phyloP scores from a whole-genome alignment of 2,797 vertebrate species.

The Lutjanus campechanus region DNA sequence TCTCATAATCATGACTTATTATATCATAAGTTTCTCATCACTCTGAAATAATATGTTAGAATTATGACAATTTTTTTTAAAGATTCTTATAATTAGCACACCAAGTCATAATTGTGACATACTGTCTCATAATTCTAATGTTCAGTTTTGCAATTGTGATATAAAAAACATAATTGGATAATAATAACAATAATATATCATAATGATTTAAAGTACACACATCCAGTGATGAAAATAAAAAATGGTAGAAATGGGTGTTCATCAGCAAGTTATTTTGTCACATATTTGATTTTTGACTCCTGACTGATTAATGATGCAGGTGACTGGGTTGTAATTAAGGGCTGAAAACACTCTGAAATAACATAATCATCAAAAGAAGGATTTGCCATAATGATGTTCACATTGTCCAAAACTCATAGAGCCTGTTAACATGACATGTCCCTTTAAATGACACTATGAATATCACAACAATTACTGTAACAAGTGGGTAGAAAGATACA shows the following conservation, averaged over 20 bases:
- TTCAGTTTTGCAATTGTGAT: neutral
- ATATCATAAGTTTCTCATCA: neutral
- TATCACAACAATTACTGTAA: neutral
- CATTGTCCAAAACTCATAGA: neutral
- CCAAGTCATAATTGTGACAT: neutral
- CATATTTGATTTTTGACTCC: neutral
- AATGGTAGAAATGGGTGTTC: neutral
- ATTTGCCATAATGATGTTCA: neutral
- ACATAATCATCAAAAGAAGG: neutral
- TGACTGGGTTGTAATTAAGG: constrained; percentile 8
- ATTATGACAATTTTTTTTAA: neutral
- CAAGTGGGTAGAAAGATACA: neutral
- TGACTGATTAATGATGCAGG: neutral
- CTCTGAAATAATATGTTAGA: neutral
- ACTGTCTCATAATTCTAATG: neutral
- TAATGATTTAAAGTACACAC: neutral
- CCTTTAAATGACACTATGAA: neutral
- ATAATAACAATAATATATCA: no score
- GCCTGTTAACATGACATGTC: neutral
- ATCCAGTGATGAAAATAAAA: neutral
- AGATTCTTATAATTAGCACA: no score
- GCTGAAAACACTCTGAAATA: constrained; percentile 7
- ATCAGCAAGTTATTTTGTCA: constrained; percentile 3
- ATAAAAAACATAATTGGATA: neutral
- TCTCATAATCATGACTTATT: neutral